Evolutionary conservation across 2,113 vertebrate species (phyloP).

Genomic region (Brachypodius melanocephalos): DNA sequence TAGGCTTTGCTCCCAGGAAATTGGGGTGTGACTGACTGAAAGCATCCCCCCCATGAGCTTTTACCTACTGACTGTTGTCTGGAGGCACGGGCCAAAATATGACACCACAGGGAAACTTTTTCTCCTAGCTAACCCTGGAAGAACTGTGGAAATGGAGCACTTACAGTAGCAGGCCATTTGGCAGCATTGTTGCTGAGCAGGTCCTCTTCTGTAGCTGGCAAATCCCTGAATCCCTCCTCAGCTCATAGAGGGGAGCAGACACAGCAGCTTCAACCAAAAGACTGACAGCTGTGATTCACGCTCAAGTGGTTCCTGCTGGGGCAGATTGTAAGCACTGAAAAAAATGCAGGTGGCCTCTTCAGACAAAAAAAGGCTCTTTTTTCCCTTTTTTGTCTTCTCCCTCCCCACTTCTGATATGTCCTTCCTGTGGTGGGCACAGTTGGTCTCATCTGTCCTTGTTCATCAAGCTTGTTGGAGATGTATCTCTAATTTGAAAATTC

Average conservation of each 20-base stretch:
- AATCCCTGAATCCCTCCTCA: background rate
- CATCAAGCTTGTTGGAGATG: background rate
- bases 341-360: constrained; percentile 50
- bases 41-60: accelerated
- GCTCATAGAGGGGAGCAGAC: background rate
- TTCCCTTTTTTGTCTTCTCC: accelerated
- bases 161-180: background rate
- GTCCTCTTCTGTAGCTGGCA: background rate
- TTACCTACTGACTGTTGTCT: background rate
- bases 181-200: background rate
- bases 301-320: constrained; percentile 33
- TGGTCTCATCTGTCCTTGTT: background rate
- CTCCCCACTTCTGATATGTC: background rate
- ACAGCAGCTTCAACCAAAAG: background rate
- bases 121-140: background rate
- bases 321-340: background rate
- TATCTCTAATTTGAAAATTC: background rate
- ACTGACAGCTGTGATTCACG: constrained; percentile 7
- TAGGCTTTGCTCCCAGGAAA: background rate
- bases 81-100: background rate
- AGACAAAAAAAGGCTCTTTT: background rate
- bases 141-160: background rate
- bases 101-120: background rate
- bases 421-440: background rate
- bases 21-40: background rate